Evolutionary conservation across 2,797 vertebrate genomes (phyloP).

Genomic region (Neostethus bicornis): DNA sequence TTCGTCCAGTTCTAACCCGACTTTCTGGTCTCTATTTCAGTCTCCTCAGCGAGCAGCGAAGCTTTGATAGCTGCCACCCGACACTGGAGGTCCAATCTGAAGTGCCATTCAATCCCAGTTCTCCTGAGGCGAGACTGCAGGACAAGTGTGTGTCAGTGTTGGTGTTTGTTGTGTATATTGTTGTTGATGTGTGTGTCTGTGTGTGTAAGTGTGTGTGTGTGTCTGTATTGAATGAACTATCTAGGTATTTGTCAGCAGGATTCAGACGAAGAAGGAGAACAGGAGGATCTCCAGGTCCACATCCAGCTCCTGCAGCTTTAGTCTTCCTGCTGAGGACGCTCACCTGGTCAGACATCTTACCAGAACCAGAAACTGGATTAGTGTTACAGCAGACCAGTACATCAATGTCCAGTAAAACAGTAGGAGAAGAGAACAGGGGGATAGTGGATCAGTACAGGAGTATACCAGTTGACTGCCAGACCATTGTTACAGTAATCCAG

Average conservation of each 20-base stretch:
- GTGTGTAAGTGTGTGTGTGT: conserved; percentile 6
- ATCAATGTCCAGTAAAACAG: too few relatives aligned
- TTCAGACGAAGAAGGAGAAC: conserved; percentile 85
- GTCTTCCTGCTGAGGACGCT: conserved; percentile 26
- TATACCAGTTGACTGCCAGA: too few relatives aligned
- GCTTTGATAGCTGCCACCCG: conserved; percentile 83
- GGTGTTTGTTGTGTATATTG: too few relatives aligned
- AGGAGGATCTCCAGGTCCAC: conserved; percentile 88
- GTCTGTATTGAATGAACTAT: not conserved
- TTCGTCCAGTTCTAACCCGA: too few relatives aligned
- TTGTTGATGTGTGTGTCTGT: too few relatives aligned
- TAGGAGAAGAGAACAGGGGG: too few relatives aligned
- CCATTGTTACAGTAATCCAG: too few relatives aligned
- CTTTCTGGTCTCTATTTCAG: conserved; percentile 61
- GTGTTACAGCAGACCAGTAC: too few relatives aligned
- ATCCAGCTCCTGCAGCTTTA: conserved; percentile 93
- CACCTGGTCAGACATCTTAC: conserved; percentile 43
- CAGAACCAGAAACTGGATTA: too few relatives aligned
- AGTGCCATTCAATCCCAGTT: conserved; percentile 90
- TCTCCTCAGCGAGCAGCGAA: conserved; percentile 83
- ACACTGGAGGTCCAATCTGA: conserved; percentile 88
- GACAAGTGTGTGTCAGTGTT: conserved; percentile 84
- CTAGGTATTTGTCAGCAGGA: conserved; percentile 64
- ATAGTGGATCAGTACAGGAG: too few relatives aligned
- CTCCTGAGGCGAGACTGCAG: conserved; percentile 89